These are phyloP conservation scores for Chroicocephalus ridibundus DNA, from an alignment of 2,113 vertebrate genomes.

Conservation along the genomic window DNA sequence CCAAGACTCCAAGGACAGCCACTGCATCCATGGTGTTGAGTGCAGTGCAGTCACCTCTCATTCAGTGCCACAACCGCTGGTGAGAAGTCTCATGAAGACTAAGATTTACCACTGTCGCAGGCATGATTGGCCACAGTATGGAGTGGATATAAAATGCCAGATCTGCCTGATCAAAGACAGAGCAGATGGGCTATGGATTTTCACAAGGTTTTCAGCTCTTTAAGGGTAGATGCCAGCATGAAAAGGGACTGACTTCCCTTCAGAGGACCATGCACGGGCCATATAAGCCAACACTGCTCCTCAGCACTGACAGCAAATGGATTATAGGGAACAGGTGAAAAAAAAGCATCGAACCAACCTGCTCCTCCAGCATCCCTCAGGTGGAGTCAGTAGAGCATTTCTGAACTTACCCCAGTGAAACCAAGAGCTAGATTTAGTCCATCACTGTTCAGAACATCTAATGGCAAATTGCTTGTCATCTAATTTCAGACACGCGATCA, in stretches of 20 bases:
- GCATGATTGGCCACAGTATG: neutral
- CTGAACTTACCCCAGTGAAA: neutral
- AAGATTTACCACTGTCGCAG: neutral
- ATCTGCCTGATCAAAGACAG: neutral
- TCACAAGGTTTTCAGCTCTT: neutral
- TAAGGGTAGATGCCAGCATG: neutral
- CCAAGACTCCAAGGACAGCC: neutral
- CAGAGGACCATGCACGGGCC: neutral
- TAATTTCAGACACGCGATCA: neutral
- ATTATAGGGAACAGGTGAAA: neutral
- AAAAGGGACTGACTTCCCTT: neutral
- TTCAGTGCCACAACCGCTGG: neutral
- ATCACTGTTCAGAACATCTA: neutral
- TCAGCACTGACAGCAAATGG: neutral
- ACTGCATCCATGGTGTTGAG: neutral
- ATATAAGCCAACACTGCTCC: neutral
- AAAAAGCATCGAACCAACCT: neutral
- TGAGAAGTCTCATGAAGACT: neutral
- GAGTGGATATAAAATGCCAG: neutral
- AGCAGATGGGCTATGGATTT: neutral
- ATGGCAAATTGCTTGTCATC: neutral
- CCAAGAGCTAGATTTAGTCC: neutral
- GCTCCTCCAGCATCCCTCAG: neutral
- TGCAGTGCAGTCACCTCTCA: neutral
- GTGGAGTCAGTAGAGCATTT: neutral